These are phyloP conservation scores for Heliconius ismenius DNA, from an alignment of 2,888 invertebrate genomes.

Conservation along the genomic window DNA sequence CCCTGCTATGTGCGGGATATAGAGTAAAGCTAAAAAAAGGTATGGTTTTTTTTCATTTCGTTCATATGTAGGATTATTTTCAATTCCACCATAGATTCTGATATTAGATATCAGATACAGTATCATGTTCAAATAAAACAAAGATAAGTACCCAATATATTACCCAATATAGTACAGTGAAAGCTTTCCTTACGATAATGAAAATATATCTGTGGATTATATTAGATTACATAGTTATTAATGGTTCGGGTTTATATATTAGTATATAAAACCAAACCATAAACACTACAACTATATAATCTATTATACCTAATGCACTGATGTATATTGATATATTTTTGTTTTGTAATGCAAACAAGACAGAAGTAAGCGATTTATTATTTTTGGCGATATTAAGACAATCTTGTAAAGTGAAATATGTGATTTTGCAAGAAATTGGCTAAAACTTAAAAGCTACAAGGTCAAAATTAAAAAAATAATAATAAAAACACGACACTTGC, in stretches of 20 bases:
- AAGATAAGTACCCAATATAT: not conserved
- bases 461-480: not conserved
- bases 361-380: too few species aligned
- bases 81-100: not conserved
- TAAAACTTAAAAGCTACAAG: not conserved
- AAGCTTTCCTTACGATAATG: not conserved
- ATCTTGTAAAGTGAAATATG: not conserved
- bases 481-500: not conserved
- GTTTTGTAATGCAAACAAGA: too few species aligned
- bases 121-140: slow-evolving; percentile 4
- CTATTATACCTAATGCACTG: too few species aligned
- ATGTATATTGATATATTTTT: too few species aligned
- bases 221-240: too few species aligned
- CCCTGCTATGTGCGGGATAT: too few species aligned
- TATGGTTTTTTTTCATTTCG: not conserved
- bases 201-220: too few species aligned
- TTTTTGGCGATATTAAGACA: not conserved
- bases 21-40: not conserved
- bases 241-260: too few species aligned
- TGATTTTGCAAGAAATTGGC: not conserved
- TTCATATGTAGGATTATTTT: not conserved
- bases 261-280: too few species aligned
- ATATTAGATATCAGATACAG: slow-evolving; percentile 6
- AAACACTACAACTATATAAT: too few species aligned
- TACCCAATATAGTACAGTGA: not conserved